These are phyloP conservation scores for Caenorhabditis sp. DNA, from an alignment of 2,888 invertebrate genomes.

Conservation along the genomic window DNA sequence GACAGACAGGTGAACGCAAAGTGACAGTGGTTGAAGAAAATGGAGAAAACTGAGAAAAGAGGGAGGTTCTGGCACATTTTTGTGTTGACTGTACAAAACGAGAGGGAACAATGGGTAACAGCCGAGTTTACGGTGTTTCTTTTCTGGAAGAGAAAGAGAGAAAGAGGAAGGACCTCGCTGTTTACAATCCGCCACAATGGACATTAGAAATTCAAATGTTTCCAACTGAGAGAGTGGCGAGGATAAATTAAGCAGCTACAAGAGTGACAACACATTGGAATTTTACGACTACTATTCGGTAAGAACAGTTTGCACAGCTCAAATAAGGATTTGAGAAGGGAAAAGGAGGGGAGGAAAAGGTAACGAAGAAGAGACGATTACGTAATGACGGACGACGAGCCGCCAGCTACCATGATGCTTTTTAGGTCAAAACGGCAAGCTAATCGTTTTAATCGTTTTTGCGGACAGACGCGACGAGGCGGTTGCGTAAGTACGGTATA, in stretches of 20 bases:
- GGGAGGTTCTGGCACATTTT: neutral
- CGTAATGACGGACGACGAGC: conserved; percentile 46
- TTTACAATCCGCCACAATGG: conserved; percentile 12
- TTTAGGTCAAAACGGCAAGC: conserved; percentile 61
- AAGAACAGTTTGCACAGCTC: conserved; percentile 2
- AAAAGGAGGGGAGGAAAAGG: neutral
- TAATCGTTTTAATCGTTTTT: conserved; percentile 60
- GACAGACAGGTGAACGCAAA: conserved; percentile 38
- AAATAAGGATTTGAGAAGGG: neutral
- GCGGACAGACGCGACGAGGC: conserved; percentile 30
- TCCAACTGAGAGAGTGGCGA: conserved; percentile 1
- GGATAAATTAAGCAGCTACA: neutral
- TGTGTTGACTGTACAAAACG: neutral
- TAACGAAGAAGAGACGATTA: conserved; percentile 23
- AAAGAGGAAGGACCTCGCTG: neutral
- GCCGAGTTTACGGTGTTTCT: neutral
- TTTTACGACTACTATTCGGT: conserved; percentile 23
- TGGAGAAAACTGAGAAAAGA: neutral
- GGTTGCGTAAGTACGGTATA: conserved; percentile 39
- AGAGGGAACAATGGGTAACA: too few species aligned
- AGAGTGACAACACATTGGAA: conserved; percentile 7
- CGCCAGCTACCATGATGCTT: conserved; percentile 40
- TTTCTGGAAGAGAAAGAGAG: neutral
- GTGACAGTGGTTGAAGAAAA: conserved; percentile 15
- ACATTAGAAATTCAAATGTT: conserved; percentile 8